Evolutionary conservation across 2,797 vertebrate species (phyloP), one percentile per base, ranked within the genome.

Genomic region (Clamator glandarius): DNA sequence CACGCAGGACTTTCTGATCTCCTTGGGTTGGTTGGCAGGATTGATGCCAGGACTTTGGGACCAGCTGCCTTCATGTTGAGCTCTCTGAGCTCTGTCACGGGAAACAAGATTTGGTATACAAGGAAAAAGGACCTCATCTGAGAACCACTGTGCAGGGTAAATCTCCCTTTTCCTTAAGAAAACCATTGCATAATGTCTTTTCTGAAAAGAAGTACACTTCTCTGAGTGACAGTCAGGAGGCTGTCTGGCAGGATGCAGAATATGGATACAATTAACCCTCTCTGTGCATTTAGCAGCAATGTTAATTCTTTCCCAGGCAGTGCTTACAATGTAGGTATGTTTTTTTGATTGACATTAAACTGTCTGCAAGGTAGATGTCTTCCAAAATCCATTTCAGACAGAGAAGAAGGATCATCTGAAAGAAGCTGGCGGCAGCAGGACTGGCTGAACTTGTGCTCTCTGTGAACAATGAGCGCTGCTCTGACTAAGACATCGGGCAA

Each of bases 61-160:
- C 72, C 0, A 0, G 8, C 68, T 11, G 4, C 73, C 41, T 78
- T 70, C 0, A 0, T 39, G 35, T 28, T 8, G 9, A 72, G 36
- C 28, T 46, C 70, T 76, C 66, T 84, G 79, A 85, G 80, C 62
- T 74, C n/a, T 80, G 29, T 54, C 87, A 66, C 0, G 0, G 66
- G 42, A 75, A 91, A 50, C 0, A 0, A 87, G 90, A 48, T 67
- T 33, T 77, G 72, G 35, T 87, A 36, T 52, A 75, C 28, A 15
- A 66, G 86, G 59, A 58, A 51, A 73, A 73, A 76, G 67, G 73
- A 74, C 64, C 15, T 61, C 36, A 33, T 52, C 35, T 77, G 89
- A 83, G 50, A 83, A 31, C 59, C 1, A 1, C 0, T 0, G 74
- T 78, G 52, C 61, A 39, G 84, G 76, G 61, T 87, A 77, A 72